phyloP scores from a whole-genome alignment of 2,888 invertebrate genomes.

The Diaperis boleti region DNA sequence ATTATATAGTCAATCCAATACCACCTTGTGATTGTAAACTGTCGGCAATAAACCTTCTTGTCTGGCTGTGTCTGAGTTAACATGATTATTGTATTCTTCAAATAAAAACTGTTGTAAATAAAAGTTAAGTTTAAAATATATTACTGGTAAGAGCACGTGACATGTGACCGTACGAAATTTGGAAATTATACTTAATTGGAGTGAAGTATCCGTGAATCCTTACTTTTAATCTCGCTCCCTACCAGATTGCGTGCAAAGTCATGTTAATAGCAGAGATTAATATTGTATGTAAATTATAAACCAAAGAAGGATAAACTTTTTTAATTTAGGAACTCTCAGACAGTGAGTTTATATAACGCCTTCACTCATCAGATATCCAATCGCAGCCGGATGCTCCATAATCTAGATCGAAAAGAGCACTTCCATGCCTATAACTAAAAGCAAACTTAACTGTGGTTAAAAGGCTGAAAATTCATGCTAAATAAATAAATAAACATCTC shows the following conservation, averaged over 20 bases:
- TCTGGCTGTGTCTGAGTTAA: too few species aligned
- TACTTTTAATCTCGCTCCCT: background rate
- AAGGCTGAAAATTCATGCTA: background rate
- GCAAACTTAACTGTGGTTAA: too few species aligned
- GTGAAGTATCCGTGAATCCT: too few species aligned
- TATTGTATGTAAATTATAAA: constrained; percentile 19
- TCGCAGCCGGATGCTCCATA: constrained; percentile 16
- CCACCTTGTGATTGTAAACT: too few species aligned
- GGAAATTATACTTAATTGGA: too few species aligned
- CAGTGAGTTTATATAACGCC: constrained; percentile 11
- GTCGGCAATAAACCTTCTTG: too few species aligned
- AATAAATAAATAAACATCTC: background rate
- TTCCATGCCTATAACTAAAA: constrained; percentile 7
- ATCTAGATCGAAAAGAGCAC: constrained; percentile 11
- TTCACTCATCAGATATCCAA: constrained; percentile 17
- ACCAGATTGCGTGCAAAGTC: constrained; percentile 1
- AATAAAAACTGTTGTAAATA: too few species aligned
- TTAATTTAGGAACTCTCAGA: constrained; percentile 19
- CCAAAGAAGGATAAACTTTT: constrained; percentile 20
- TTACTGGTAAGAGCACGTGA: too few species aligned
- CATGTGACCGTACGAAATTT: too few species aligned
- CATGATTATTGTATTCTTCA: too few species aligned
- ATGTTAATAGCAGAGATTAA: constrained; percentile 18
- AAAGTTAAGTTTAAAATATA: too few species aligned
- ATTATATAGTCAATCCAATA: too few species aligned